phyloP scores from a whole-genome alignment of 2,113 vertebrate species.

The Pyrgilauda ruficollis region DNA sequence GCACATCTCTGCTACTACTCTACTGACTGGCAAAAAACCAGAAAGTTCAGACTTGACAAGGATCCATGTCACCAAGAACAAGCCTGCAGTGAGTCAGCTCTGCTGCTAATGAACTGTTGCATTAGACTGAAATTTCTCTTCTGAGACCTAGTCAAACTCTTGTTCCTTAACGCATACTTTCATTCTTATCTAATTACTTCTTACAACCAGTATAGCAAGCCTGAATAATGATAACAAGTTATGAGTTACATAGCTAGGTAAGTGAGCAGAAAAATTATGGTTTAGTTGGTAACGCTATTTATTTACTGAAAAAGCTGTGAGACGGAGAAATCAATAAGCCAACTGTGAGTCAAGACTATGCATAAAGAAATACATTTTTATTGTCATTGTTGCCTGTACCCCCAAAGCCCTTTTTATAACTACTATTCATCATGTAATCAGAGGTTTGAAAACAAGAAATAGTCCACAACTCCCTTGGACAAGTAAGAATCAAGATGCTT shows the following conservation, averaged over 20 bases:
- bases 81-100: not conserved
- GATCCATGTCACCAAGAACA: not conserved
- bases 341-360: not conserved
- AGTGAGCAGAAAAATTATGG: not conserved
- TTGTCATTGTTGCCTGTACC: not conserved
- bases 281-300: not conserved
- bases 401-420: not conserved
- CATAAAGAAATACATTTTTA: not conserved
- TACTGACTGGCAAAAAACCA: not conserved
- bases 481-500: not conserved
- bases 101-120: not conserved
- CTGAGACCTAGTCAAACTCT: not conserved
- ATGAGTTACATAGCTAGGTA: not conserved
- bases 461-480: not conserved
- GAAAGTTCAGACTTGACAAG: not conserved
- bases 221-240: not conserved
- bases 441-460: not conserved
- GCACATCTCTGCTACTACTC: not conserved
- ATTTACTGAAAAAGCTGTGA: not conserved
- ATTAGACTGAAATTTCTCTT: not conserved
- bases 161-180: not conserved
- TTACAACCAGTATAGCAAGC: not conserved
- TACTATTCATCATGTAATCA: not conserved
- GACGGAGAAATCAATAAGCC: not conserved
- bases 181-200: not conserved